Conservation (phyloP, 53 echinoderm and acorn worm species). For the Stichopus horrens region DNA sequence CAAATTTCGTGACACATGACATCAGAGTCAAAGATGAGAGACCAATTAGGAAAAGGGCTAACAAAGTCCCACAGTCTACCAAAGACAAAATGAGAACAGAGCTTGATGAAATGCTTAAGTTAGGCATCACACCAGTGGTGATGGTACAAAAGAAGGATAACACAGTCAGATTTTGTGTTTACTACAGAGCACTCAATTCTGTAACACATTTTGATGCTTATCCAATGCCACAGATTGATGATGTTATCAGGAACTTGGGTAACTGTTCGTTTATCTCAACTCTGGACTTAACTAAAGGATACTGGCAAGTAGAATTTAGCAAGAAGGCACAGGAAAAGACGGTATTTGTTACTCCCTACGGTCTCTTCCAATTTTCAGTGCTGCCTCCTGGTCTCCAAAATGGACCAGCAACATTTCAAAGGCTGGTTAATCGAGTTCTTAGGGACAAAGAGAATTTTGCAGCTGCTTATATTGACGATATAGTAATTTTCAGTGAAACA, state of each 20-base stretch:
- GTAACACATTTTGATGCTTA: conserved; percentile 49
- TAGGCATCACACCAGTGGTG: conserved; percentile 55
- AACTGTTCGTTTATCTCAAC: too few relatives aligned
- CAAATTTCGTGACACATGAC: too few relatives aligned
- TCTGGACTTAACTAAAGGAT: conserved; percentile 6
- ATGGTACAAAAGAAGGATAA: conserved; percentile 54
- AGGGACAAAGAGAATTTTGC: background rate
- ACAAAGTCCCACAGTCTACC: too few relatives aligned
- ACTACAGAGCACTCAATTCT: conserved; percentile 56
- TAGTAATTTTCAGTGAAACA: background rate
- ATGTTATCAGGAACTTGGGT: conserved; percentile 49
- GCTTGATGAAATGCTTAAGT: conserved; percentile 39
- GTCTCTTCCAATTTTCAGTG: too few relatives aligned
- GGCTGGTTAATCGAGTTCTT: too few relatives aligned
- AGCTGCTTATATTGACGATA: too few relatives aligned
- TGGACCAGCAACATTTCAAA: too few relatives aligned
- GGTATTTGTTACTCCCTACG: too few relatives aligned
- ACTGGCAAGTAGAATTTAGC: background rate
- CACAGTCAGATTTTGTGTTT: conserved; percentile 45
- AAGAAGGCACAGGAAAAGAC: background rate
- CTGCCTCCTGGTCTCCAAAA: too few relatives aligned
- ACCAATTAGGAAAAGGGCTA: too few relatives aligned
- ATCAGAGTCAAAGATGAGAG: too few relatives aligned
- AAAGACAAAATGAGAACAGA: too few relatives aligned
- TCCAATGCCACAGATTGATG: conserved; percentile 50